These are phyloP conservation scores for Brachynemurus nebulosus DNA, from an alignment of 2,888 invertebrate genomes.

Conservation along the genomic window DNA sequence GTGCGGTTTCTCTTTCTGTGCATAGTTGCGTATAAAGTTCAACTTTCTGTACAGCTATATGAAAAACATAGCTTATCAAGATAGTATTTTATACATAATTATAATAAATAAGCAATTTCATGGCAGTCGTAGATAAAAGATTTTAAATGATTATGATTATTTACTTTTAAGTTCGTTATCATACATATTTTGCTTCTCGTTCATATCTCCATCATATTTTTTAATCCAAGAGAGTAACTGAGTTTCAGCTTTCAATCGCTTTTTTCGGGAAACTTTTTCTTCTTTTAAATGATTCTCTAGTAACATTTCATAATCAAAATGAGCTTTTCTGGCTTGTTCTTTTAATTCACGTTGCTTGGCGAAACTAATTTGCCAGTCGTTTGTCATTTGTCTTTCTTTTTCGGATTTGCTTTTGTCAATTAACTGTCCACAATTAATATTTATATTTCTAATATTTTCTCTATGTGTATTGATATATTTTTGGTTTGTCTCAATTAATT, in stretches of 20 bases:
- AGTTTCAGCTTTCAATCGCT: slow-evolving; percentile 42
- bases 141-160: not conserved
- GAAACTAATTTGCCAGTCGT: slow-evolving; percentile 34
- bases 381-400: slow-evolving; percentile 39
- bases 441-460: slow-evolving; percentile 23
- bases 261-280: slow-evolving; percentile 39
- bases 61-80: no score
- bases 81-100: no score
- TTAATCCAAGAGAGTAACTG: slow-evolving; percentile 41
- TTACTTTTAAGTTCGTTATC: slow-evolving; percentile 34
- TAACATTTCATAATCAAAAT: slow-evolving; percentile 32
- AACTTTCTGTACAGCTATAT: no score
- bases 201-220: slow-evolving; percentile 45
- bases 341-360: slow-evolving; percentile 34
- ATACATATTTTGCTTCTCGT: slow-evolving; percentile 39
- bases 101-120: no score
- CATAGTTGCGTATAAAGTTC: no score
- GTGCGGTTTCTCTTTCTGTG: no score
- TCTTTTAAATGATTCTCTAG: slow-evolving; percentile 34
- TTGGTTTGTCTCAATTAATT: slow-evolving; percentile 26
- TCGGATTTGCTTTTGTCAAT: slow-evolving; percentile 25
- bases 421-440: slow-evolving; percentile 19
- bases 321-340: slow-evolving; percentile 34
- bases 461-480: slow-evolving; percentile 26
- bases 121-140: no score